Base-by-base conservation (phyloP, 1,140 invertebrate genomes). In the Luehdorfia chinensis region DNA sequence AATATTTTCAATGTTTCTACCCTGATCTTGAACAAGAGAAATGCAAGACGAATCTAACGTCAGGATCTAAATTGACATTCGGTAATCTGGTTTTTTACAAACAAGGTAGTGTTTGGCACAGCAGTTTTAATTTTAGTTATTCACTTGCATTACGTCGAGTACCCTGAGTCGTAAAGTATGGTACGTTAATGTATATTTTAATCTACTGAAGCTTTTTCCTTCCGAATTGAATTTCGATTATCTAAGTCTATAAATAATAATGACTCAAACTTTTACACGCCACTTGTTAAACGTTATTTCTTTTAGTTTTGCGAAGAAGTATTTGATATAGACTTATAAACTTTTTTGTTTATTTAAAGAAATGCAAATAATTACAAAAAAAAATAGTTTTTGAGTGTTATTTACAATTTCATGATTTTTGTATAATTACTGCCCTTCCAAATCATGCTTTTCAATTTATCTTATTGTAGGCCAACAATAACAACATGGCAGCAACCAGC, bases 401-500 rank as follows among this genome's bases (percentile, higher is more conserved):
- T n/a, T n/a, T n/a, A n/a, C n/a, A n/a, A n/a, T n/a, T n/a, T n/a
- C n/a, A n/a, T n/a, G n/a, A n/a, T n/a, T n/a, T n/a, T n/a, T n/a
- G n/a, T n/a, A n/a, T n/a, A n/a, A n/a, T n/a, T n/a, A n/a, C n/a
- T n/a, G n/a, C n/a, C n/a, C n/a, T n/a, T n/a, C n/a, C n/a, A n/a
- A n/a, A n/a, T n/a, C n/a, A n/a, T n/a, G n/a, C n/a, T n/a, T n/a
- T n/a, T n/a, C n/a, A n/a, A n/a, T n/a, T n/a, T n/a, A n/a, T n/a
- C n/a, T n/a, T n/a, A n/a, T n/a, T 28, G 15, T 55, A 81, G 73
- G 75, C 63, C 33, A 72, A 50, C 64, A 63, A 67, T 23, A 72
- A 68, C 39, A 79, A 72, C 30, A 85, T 85, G 81, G 54, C 65
- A 23, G 59, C 65, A 46, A 60, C 78, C 49, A 85, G 79, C 59